These are phyloP conservation scores for Mesocentrotus franciscanus DNA, from an alignment of 53 echinoderm and acorn worm species.

Conservation along the genomic window DNA sequence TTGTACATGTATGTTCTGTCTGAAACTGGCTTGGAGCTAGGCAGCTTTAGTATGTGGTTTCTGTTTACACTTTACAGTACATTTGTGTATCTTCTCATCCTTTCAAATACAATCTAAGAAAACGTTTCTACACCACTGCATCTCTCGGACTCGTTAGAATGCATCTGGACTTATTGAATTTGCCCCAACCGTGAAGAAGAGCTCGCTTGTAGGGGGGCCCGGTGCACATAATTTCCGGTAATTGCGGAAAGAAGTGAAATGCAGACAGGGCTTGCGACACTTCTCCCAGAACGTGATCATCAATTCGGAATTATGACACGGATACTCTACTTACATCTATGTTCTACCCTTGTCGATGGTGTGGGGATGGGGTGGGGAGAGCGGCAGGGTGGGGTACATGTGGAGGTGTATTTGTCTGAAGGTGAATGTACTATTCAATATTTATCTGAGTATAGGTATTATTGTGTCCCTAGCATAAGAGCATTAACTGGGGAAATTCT, in stretches of 20 bases:
- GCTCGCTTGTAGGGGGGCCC: constrained; percentile 17
- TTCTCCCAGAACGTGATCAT: neutral
- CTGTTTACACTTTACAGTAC: too few relatives aligned
- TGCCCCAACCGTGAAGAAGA: constrained; percentile 17
- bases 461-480: too few relatives aligned
- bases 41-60: too few relatives aligned
- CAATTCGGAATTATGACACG: neutral
- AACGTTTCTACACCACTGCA: neutral
- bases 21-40: too few relatives aligned
- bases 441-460: neutral
- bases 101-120: neutral
- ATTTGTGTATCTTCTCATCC: neutral
- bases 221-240: constrained; percentile 19
- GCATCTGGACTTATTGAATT: too few relatives aligned
- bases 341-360: neutral
- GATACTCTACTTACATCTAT: neutral
- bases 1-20: too few relatives aligned
- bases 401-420: neutral
- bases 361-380: neutral
- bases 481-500: too few relatives aligned
- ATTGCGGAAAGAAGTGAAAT: neutral
- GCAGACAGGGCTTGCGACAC: constrained; percentile 14
- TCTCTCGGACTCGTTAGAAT: neutral
- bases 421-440: neutral
- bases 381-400: neutral